Base-by-base conservation (phyloP, 2,888 invertebrate genomes). In the Argyra leucocephala region DNA sequence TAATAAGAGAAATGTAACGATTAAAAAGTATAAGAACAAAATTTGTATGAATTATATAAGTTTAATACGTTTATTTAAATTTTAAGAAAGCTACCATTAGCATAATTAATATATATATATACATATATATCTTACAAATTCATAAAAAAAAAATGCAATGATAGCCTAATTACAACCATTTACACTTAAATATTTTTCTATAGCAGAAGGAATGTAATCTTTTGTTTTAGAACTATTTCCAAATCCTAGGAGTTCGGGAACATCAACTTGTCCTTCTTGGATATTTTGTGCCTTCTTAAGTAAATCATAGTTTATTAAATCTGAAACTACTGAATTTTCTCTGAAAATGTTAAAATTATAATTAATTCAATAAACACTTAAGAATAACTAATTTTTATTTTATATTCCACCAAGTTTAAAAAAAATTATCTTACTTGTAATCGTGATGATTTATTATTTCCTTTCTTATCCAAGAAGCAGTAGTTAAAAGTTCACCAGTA, bases 401-500 rank as follows among this genome's bases (percentile, higher is more conserved):
- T 6, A 12, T 1, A 2, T 31, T 31, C 3, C 31, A 4, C 31
- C 12, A 10, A 31, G 12, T 21, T 22, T 58, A 9, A 6, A 22
- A 31, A 24, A 36, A 80, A n/a, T n/a, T n/a, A n/a, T n/a, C 83
- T 83, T 76, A 93, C 93, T 90, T 89, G 82, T 98, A 98, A 61
- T 90, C 88, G 0, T 93, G 88, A 82, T 99, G 99, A 21, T 83
- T 82, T 58, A 85, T 84, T 65, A 99, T 91, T 81, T 94, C 96
- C 68, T 91, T 85, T 62, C 99, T 85, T 76, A 97, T 90, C 96
- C 96, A 99, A 37, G 90, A 83, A 59, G 99, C 99, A 72, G 95
- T 93, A 64, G 99, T 99, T 75, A 88, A 83, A 65, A 96, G 85
- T 77, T 94, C 91, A 31, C 97, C 97, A 72, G 90, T 86, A 7